Conservation (phyloP, 1,140 invertebrate species). For the Archivesica marissinica region DNA sequence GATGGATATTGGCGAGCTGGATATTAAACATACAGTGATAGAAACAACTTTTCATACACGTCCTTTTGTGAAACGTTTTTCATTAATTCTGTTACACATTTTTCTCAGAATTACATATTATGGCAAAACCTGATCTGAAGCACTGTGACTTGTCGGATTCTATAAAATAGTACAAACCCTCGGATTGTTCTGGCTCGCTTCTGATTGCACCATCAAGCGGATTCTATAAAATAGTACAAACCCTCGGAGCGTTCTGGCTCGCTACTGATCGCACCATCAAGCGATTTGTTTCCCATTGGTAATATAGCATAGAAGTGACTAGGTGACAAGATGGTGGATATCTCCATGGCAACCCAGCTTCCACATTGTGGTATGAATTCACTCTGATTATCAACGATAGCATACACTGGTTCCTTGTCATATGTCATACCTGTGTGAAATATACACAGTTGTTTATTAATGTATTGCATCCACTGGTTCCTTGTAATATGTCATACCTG, state of each 20-base stretch:
- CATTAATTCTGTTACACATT: no score
- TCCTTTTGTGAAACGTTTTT: no score
- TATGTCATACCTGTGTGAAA: conserved; percentile 4
- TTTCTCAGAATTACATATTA: no score
- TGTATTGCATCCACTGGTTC: conserved; percentile 57
- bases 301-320: conserved; percentile 74
- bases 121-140: no score
- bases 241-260: conserved; percentile 23
- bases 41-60: no score
- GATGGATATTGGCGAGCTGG: no score
- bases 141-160: no score
- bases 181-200: conserved; percentile 22
- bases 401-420: conserved; percentile 64
- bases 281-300: conserved; percentile 71
- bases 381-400: conserved; percentile 64
- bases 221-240: no score
- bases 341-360: conserved; percentile 72
- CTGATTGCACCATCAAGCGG: no score
- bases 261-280: conserved; percentile 51
- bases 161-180: no score
- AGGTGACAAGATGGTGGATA: conserved; percentile 71
- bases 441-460: no score
- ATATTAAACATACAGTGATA: no score
- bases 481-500: not conserved
- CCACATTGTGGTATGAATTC: conserved; percentile 69